Conservation (phyloP, 2,113 vertebrate genomes). For the Anser brachyrhynchus region DNA sequence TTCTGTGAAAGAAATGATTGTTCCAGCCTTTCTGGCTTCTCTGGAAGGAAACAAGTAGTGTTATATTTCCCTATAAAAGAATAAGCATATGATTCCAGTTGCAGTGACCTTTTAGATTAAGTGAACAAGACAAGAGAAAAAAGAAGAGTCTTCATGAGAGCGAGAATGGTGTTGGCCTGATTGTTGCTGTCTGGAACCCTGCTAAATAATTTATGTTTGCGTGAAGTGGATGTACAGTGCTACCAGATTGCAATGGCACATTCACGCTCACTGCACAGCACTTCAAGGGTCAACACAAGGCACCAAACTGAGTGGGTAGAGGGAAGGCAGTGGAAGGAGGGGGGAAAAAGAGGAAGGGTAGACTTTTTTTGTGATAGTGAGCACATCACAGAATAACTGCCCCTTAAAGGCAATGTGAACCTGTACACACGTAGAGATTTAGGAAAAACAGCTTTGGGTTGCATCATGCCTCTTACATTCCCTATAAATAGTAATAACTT, state of each 20-base stretch:
- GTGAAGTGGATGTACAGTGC: not conserved
- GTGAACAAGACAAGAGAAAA: not conserved
- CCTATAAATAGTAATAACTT: not conserved
- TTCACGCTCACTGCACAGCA: not conserved
- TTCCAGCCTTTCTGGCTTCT: slow-evolving; percentile 6
- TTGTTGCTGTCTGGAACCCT: not conserved
- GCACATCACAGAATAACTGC: not conserved
- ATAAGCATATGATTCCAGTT: not conserved
- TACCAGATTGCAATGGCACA: not conserved
- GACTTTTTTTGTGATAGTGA: not conserved
- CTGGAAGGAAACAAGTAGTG: not conserved
- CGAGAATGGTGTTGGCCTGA: not conserved
- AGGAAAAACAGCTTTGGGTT: not conserved
- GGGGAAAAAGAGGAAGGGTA: not conserved
- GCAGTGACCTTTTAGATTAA: not conserved
- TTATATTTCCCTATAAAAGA: slow-evolving; percentile 14
- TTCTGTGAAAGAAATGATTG: not conserved
- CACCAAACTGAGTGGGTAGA: not conserved
- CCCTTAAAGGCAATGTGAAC: not conserved
- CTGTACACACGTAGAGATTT: not conserved
- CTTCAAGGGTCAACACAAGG: not conserved
- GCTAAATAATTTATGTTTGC: slow-evolving; percentile 13
- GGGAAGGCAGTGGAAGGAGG: not conserved
- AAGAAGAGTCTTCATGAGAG: not conserved
- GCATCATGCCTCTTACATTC: not conserved